Evolutionary conservation across 2,113 vertebrate genomes (phyloP), one percentile per base, ranked within the genome.

Genomic region (Leptobrachium leishanense): DNA sequence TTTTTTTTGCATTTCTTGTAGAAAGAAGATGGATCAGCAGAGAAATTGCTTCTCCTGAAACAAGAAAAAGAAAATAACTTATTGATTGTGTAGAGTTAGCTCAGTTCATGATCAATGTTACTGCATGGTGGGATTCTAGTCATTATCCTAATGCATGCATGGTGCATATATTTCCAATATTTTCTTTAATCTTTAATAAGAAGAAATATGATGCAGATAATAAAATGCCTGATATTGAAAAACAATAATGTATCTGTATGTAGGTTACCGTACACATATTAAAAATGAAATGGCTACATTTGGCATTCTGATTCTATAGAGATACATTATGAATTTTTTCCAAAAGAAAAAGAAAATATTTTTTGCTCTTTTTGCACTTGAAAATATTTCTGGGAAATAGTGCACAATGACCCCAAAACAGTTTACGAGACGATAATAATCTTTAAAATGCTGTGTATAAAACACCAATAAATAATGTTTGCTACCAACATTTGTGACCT

Each of bases 41-140:
- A 81, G 66, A 81, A 81, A 81, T 66, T 74, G 78, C 78, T 81
- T 74, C 73, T 81, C 68, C 78, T 81, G 78, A 81, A 81, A 81
- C 71, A 81, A 57, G 78, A 81, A 74, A 74, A 81, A 81, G 71
- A 81, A 74, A 81, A 81, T 81, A 81, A 81, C 64, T 74, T 74
- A 81, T 81, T 81, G 78, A 74, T 81, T 68, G 72, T 65, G 63
- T 81, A 81, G 78, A 62, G 71, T 57, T 80, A 80, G 78, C 64
- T 74, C 72, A 67, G 63, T 74, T 81, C 50, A 67, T 81, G 71
- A 80, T 74, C 78, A 80, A 53, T 81, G 54, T 72, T 54, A 68
- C 63, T 74, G 78, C 72, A 81, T 81, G 78, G 71, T 74, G 72
- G 64, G 53, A 68, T 57, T 74, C 46, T 74, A 70, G 74, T 62